Base-by-base conservation (phyloP, 1,140 invertebrate species). In the Oedothorax gibbosus region DNA sequence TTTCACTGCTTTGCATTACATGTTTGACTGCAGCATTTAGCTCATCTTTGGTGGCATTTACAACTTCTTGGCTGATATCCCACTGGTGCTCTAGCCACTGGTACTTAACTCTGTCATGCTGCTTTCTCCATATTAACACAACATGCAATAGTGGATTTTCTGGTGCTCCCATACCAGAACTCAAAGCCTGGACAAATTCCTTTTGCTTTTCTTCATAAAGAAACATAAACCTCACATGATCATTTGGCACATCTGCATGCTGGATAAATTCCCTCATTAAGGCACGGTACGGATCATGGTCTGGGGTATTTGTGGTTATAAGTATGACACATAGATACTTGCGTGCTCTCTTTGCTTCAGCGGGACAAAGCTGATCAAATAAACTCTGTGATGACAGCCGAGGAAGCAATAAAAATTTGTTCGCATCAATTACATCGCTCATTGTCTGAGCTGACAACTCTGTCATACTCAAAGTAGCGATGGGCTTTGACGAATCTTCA, bases 331-430 rank as follows among this genome's bases (percentile, higher is more conserved):
- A 98, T 15, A 98, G 91, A 18, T 94, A 94, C 88, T 96, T 95
- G n/a, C 94, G 92, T 12, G 94, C 93, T 81, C 93, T 92, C 82
- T 94, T 93, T 91, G 94, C 94, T 89, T 96, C 95, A 66, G 94
- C 93, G 0, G 98, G 98, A 89, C 97, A 99, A 20, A 98, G 92
- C 7, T 94, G 93, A 89, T 98, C 96, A 87, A 96, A 92, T 77
- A 95, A 91, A 87, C 95, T 95, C 92, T 98, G 97, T 51, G 96
- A 98, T 0, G 97, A 98, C 0, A 99, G 91, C 82, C 97, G 90
- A 1, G 98, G 97, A 68, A 99, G 90, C 10, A 94, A 92, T 51
- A 99, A 91, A 90, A 95, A 97, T 90, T 96, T 95, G 91, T 99
- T 98, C 62, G 93, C 93, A 35, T 95, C 93, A 69, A 99, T 94